These are phyloP conservation scores for Cephalopachus bancanus DNA, from an alignment of 2,797 vertebrate species.

Conservation along the genomic window DNA sequence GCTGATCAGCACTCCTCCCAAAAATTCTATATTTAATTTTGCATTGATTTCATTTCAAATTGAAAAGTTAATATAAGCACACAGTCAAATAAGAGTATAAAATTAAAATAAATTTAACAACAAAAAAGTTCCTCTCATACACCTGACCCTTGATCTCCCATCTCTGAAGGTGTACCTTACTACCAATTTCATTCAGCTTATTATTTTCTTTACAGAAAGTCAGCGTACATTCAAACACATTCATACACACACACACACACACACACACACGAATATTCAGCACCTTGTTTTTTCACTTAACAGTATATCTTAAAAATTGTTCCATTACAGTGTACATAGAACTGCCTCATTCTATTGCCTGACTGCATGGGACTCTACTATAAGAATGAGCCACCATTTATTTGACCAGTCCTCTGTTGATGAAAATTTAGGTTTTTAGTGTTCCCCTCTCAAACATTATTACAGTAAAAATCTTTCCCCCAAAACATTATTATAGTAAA, in stretches of 20 bases:
- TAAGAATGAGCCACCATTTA: not conserved
- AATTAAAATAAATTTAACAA: not conserved
- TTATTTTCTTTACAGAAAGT: not conserved
- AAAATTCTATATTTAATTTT: conserved; percentile 30
- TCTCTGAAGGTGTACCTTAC: not conserved
- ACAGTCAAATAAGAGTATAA: not conserved
- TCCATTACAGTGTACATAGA: not conserved
- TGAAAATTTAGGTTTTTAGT: not conserved
- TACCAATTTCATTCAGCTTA: not conserved
- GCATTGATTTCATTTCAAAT: conserved; percentile 33
- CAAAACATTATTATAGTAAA: not conserved
- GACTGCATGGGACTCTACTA: not conserved
- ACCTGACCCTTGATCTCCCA: accelerated
- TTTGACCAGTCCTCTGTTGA: conserved; percentile 30
- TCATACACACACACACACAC: not conserved
- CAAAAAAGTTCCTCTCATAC: not conserved
- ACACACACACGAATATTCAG: not conserved
- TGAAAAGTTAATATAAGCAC: not conserved
- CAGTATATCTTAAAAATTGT: not conserved
- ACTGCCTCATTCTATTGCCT: not conserved
- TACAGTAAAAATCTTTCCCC: not conserved
- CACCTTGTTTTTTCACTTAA: not conserved
- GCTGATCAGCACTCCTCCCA: not conserved
- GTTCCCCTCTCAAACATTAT: not conserved
- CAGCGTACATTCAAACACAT: not conserved